Evolutionary conservation across 23 tunicate species (phyloP), one percentile per base, ranked within the genome.

Genomic region (Trididemnum nubilum): DNA sequence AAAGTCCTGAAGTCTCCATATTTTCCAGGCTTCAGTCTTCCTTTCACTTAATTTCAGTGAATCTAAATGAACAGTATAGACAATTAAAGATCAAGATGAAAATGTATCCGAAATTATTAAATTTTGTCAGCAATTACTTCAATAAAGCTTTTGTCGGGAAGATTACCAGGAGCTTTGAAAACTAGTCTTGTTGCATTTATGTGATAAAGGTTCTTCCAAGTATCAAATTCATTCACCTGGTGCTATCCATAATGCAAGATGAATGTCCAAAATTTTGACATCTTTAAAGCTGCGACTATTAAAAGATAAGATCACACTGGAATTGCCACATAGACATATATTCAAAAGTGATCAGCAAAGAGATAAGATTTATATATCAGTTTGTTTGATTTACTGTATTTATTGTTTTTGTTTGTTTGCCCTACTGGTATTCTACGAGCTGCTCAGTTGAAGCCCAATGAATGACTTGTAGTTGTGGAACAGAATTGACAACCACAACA

Each of bases 1-100:
- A 22, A 26, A 61, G 69, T 61, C 69, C 69, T 22, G 69, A 61
- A 61, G 24, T 61, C 24, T 22, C 69, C 27, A 22, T 61, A 61
- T 61, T 22, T 61, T 5, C 27, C 15, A 61, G 69, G 22, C 30
- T 61, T 25, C 9, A 15, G 54, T 44, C 54, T 44, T 44, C 54
- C 15, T 44, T 44, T 44, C 54, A 44, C 15, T 44, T 44, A 44
- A 44, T 44, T 44, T 44, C 54, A 9, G 54, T 44, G 15, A 44
- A 44, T 44, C 54, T 15, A 44, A 44, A 44, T 44, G 54, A 44
- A 15, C 54, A 44, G 15, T 44, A 44, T 15, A 7, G 54, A 44
- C 9, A 15, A 15, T 44, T 44, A 44, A 44, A 9, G 15, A 15
- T 44, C 54, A 44, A 44, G 54, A 44, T 44, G 54, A 44, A 44